phyloP scores from a whole-genome alignment of 2,797 vertebrate species.

The Caiman crocodilus region DNA sequence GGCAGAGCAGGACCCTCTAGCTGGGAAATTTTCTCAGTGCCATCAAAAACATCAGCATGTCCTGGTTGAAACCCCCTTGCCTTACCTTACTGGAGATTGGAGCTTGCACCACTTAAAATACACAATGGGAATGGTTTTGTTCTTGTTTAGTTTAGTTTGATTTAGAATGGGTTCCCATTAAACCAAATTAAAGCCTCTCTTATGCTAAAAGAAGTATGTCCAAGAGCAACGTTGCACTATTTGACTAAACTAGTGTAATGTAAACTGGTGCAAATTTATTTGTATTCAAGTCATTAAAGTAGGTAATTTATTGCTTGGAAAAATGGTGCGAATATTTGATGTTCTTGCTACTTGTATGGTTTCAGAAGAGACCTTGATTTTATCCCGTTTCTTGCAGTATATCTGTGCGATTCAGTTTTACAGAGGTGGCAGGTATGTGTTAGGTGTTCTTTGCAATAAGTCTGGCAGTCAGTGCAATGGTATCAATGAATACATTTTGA shows the following conservation, averaged over 20 bases:
- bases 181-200: neutral
- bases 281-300: neutral
- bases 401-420: accelerated
- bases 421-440: neutral
- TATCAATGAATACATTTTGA: neutral
- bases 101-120: no score
- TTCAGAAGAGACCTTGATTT: accelerated
- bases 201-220: neutral
- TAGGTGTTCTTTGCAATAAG: accelerated
- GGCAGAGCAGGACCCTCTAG: no score
- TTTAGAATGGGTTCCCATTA: neutral
- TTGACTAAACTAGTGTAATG: accelerated
- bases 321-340: neutral
- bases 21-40: no score
- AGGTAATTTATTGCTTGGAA: neutral
- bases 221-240: neutral
- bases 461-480: neutral
- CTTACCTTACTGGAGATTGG: neutral
- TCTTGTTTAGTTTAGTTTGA: neutral
- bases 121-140: accelerated
- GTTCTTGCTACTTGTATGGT: neutral
- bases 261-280: neutral
- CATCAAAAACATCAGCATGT: no score
- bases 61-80: accelerated
- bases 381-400: neutral